A percentile compares a stretch with the other conserved stretches of the same genome.
Evolutionary conservation across 2,113 vertebrate genomes (phyloP).

Genomic region (Microcebus tavaratra): DNA sequence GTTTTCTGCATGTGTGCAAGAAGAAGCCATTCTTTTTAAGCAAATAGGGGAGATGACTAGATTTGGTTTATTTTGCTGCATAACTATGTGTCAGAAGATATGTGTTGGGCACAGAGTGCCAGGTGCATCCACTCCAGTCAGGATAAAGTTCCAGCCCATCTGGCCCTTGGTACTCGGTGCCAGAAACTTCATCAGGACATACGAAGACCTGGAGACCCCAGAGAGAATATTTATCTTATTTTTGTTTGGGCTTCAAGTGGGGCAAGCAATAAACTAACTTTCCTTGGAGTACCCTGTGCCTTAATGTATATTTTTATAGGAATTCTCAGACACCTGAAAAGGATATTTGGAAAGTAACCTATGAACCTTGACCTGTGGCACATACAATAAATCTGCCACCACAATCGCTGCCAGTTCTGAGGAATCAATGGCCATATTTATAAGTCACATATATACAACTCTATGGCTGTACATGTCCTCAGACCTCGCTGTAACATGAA

Average conservation of each 20-base stretch:
- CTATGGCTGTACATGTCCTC: conserved; percentile 69
- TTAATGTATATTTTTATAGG: conserved; percentile 81
- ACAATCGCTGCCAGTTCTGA: conserved; percentile 76
- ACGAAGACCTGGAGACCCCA: conserved; percentile 30
- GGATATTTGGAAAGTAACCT: conserved; percentile 83
- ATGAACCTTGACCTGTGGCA: conserved; percentile 78
- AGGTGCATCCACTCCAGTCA: not conserved
- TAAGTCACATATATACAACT: conserved; percentile 76
- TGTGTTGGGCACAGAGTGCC: not conserved
- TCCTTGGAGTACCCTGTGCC: conserved; percentile 73
- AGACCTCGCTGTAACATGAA: conserved; percentile 39
- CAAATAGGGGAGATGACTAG: not conserved
- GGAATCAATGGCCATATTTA: conserved; percentile 78
- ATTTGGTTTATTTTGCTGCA: conserved; percentile 23
- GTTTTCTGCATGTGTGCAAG: not conserved
- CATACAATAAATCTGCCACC: conserved; percentile 82
- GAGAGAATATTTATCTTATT: conserved; percentile 77
- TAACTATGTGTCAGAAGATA: conserved; percentile 22
- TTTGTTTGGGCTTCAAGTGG: conserved; percentile 73
- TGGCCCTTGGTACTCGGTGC: not conserved
- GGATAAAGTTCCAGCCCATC: conserved; percentile 31
- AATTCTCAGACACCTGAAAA: conserved; percentile 83
- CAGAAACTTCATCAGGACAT: conserved; percentile 44
- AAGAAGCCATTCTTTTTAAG: not conserved
- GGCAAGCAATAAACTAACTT: conserved; percentile 77